A percentile compares a stretch with the other conserved stretches of the same genome.
Evolutionary conservation across 2,888 invertebrate species (phyloP).

Genomic region (Psylliodes chrysocephalus): DNA sequence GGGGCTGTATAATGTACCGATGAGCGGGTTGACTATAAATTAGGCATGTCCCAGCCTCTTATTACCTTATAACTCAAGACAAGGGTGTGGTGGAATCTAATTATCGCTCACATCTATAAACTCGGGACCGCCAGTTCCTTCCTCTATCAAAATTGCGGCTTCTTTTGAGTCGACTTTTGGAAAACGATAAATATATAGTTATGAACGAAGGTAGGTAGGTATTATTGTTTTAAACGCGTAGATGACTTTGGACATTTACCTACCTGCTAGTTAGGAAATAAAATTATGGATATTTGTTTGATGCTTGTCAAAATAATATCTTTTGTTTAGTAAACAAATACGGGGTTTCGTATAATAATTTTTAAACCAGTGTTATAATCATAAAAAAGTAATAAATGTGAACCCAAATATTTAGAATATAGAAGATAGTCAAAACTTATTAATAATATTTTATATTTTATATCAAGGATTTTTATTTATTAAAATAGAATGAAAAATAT

Average conservation of each 20-base stretch:
- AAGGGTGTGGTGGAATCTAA: constrained; percentile 64
- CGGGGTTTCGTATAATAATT: too few species aligned
- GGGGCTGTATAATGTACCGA: constrained; percentile 50
- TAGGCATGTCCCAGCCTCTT: constrained; percentile 62
- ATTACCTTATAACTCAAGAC: constrained; percentile 65
- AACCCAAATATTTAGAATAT: too few species aligned
- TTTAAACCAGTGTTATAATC: too few species aligned
- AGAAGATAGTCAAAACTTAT: too few species aligned
- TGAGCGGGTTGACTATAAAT: constrained; percentile 62
- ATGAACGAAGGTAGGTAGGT: constrained; percentile 11
- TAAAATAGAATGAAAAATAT: too few species aligned
- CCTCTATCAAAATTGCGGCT: constrained; percentile 32
- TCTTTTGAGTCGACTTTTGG: constrained; percentile 23
- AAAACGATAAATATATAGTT: constrained; percentile 26
- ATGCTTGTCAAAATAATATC: too few species aligned
- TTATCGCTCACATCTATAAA: constrained; percentile 62
- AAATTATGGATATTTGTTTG: neutral
- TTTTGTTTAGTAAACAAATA: too few species aligned
- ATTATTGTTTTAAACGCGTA: constrained; percentile 11
- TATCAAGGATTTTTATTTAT: too few species aligned
- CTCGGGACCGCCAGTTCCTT: constrained; percentile 47
- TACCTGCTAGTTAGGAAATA: neutral
- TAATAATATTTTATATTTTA: too few species aligned
- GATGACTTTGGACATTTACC: neutral
- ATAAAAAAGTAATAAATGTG: too few species aligned